Base-by-base conservation (phyloP, 2,888 invertebrate genomes). In the Chymomyza amoena region DNA sequence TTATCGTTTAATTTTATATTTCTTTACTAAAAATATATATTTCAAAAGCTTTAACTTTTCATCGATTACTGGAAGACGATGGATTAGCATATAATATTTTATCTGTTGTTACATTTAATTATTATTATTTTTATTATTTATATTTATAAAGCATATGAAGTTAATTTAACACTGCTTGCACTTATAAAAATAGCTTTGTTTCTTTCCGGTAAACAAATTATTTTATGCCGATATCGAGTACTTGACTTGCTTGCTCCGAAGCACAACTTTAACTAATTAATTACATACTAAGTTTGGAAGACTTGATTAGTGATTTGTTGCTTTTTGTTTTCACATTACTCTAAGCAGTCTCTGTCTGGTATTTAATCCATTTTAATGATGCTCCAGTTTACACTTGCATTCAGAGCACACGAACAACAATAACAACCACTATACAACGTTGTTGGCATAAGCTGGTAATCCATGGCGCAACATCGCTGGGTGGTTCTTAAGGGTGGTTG, bases 251-350 rank as follows among this genome's bases (percentile, higher is more conserved):
- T 66, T 52, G 72, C 76, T 78, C 74, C 70, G 67, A 64, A 74
- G 56, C 66, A 28, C 59, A 70, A 75, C 70, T 81, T 76, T 72
- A 63, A 73, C 83, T 87, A 82, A 66, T 67, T 75, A 76, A 75
- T 72, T 85, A 85, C 69, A 1, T 28, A 65, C 79, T 80, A 80
- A 79, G 79, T 73, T 84, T 92, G 93, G 93, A 93, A 93, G 93
- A 93, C 93, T 91, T 92, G 88, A 90, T 87, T 80, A 90, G 91
- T 90, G 92, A 92, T 92, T 93, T 92, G 92, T 81, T 90, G 89
- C 80, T 81, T 88, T 76, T 66, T 63, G 68, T 68, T 36, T 60
- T 73, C 60, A 61, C 62, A 52, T 66, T 32, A 20, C 32, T 54
- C 51, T 45, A 28, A 70, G 61, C 61, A 32, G 39, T 36, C 50